Conservation (phyloP, 1,140 invertebrate species). For the Drosophila pachea region DNA sequence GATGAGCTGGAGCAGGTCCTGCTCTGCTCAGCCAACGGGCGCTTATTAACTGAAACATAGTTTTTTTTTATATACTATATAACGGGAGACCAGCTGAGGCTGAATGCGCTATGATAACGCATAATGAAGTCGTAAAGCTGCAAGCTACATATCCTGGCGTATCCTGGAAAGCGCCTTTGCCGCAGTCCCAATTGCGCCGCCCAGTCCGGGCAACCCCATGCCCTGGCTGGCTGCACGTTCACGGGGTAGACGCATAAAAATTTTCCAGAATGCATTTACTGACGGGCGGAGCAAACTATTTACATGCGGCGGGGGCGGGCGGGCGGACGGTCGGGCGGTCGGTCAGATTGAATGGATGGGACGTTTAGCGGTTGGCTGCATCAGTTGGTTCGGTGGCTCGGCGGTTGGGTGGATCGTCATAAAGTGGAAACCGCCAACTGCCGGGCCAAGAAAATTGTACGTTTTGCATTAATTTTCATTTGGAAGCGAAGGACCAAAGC, state of each 20-base stretch:
- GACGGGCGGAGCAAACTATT: conserved; percentile 10
- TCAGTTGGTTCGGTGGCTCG: neutral
- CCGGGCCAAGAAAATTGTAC: conserved; percentile 30
- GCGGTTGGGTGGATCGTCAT: conserved; percentile 3
- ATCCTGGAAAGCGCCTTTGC: no score
- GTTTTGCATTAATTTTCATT: conserved; percentile 42
- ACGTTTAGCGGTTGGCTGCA: conserved; percentile 1
- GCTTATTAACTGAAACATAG: no score
- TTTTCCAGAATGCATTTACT: conserved; percentile 31
- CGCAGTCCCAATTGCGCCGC: no score
- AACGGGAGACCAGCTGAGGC: no score
- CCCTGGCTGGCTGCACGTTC: neutral
- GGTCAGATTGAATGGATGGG: no score
- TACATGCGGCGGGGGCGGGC: neutral
- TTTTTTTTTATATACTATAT: no score
- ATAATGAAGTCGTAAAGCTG: no score
- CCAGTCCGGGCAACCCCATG: neutral
- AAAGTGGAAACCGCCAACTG: conserved; percentile 24
- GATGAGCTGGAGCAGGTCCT: conserved; percentile 14
- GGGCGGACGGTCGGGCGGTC: conserved; percentile 14
- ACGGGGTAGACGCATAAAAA: conserved; percentile 20
- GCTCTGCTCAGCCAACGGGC: neutral
- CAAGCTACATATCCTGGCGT: no score
- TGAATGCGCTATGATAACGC: no score
- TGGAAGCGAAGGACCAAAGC: conserved; percentile 10